Evolutionary conservation across 2,797 vertebrate genomes (phyloP).

Genomic region (Chloroceryle inda): DNA sequence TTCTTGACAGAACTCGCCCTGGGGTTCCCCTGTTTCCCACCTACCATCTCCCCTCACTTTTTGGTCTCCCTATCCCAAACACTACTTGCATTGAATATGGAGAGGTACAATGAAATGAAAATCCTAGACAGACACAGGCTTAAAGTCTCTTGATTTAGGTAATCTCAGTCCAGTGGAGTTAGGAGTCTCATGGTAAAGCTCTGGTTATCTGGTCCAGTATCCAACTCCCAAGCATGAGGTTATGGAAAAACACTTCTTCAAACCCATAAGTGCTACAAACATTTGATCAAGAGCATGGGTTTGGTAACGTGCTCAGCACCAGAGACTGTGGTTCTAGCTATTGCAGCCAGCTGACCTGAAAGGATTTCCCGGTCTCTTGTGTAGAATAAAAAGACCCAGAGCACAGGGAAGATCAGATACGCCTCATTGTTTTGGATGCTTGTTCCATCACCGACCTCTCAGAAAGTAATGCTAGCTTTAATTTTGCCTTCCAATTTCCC

Average conservation of each 20-base stretch:
- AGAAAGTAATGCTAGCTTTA: background rate
- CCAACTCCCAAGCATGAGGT: background rate
- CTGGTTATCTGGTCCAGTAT: background rate
- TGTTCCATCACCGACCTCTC: background rate
- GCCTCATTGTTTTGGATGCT: background rate
- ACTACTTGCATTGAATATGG: background rate
- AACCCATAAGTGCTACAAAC: background rate
- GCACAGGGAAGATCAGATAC: background rate
- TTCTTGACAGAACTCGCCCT: background rate
- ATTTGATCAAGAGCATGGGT: background rate
- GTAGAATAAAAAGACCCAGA: background rate
- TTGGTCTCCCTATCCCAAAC: background rate
- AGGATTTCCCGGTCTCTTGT: background rate
- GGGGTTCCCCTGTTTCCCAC: background rate
- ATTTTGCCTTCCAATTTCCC: background rate
- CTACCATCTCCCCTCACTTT: rapidly evolving
- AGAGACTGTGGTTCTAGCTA: background rate
- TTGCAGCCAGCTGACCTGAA: background rate
- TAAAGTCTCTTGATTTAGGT: background rate
- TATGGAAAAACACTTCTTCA: background rate
- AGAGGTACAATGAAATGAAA: background rate
- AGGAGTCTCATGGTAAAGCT: background rate
- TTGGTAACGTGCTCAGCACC: background rate
- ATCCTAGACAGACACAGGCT: background rate
- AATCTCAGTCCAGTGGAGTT: background rate